A percentile compares a stretch with the other conserved stretches of the same genome.
phyloP scores from a whole-genome alignment of 2,888 invertebrate species.

The Megalurothrips usitatus region DNA sequence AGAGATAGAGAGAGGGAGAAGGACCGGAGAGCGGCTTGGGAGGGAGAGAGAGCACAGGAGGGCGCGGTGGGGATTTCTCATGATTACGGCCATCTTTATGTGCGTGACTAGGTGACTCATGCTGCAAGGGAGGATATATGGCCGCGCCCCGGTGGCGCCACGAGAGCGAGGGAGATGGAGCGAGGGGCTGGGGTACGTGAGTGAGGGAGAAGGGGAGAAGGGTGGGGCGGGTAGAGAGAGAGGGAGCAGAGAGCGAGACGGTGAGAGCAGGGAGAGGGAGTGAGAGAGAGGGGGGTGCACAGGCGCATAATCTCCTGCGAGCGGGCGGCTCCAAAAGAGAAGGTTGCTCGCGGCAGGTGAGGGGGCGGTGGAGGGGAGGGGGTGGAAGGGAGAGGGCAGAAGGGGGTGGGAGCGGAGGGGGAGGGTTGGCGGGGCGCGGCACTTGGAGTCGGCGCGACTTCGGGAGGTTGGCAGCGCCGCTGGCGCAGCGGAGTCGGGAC shows the following conservation, averaged over 20 bases:
- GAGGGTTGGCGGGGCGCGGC: background rate
- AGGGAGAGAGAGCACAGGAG: background rate
- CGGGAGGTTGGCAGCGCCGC: background rate
- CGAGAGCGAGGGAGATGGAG: background rate
- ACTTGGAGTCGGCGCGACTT: background rate
- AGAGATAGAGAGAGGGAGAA: background rate
- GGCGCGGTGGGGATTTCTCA: constrained; percentile 14
- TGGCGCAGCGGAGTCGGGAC: background rate
- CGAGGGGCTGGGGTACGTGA: background rate
- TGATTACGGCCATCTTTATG: constrained; percentile 22
- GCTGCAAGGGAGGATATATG: constrained; percentile 26
- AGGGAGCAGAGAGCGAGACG: background rate
- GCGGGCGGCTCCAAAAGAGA: background rate
- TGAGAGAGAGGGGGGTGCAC: no score
- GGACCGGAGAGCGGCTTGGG: no score
- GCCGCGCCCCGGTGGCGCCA: background rate
- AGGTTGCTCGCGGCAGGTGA: background rate
- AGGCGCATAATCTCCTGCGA: background rate
- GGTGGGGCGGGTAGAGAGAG: background rate
- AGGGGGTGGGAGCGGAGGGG: background rate
- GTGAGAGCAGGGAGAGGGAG: background rate
- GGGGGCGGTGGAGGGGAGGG: background rate
- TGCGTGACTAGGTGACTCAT: constrained; percentile 22
- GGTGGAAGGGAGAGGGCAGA: background rate
- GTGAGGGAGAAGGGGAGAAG: background rate